Evolutionary conservation across 2,888 invertebrate genomes (phyloP).

Genomic region (Flabesymbios commensalis): DNA sequence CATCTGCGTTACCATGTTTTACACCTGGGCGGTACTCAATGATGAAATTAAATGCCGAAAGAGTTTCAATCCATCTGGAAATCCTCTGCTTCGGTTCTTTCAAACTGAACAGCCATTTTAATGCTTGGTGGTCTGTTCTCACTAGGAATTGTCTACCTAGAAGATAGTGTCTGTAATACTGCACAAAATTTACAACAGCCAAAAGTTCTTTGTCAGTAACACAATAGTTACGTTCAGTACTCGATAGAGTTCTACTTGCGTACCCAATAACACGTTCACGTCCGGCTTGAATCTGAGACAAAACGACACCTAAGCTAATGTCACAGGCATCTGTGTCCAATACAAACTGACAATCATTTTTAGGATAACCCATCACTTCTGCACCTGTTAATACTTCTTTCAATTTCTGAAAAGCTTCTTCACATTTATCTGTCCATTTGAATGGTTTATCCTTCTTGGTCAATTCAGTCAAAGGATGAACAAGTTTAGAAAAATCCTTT

Average conservation of each 20-base stretch:
- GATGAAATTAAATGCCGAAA: background rate
- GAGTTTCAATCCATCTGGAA: slow-evolving; percentile 5
- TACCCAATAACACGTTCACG: too few relatives aligned
- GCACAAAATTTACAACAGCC: slow-evolving; percentile 16
- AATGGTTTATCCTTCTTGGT: slow-evolving; percentile 3
- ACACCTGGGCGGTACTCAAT: background rate
- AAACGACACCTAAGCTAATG: slow-evolving; percentile 22
- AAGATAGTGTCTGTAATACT: slow-evolving; percentile 20
- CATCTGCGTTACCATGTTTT: slow-evolving; percentile 4
- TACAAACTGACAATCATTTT: slow-evolving; percentile 12
- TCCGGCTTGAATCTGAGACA: slow-evolving; percentile 24
- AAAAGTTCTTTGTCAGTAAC: too few relatives aligned
- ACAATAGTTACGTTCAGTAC: too few relatives aligned
- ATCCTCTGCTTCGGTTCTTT: too few relatives aligned
- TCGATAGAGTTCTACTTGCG: too few relatives aligned
- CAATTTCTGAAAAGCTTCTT: slow-evolving; percentile 16
- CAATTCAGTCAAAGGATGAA: slow-evolving; percentile 20
- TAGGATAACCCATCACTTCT: slow-evolving; percentile 20
- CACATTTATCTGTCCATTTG: background rate
- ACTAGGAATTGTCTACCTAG: slow-evolving; percentile 17
- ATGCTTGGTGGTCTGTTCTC: slow-evolving; percentile 16
- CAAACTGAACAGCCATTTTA: slow-evolving; percentile 19
- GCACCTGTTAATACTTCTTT: slow-evolving; percentile 12
- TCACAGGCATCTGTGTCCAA: slow-evolving; percentile 28
- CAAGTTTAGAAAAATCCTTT: slow-evolving; percentile 17